phyloP scores from a whole-genome alignment of 2,888 invertebrate genomes.

The Hesperia comma region DNA sequence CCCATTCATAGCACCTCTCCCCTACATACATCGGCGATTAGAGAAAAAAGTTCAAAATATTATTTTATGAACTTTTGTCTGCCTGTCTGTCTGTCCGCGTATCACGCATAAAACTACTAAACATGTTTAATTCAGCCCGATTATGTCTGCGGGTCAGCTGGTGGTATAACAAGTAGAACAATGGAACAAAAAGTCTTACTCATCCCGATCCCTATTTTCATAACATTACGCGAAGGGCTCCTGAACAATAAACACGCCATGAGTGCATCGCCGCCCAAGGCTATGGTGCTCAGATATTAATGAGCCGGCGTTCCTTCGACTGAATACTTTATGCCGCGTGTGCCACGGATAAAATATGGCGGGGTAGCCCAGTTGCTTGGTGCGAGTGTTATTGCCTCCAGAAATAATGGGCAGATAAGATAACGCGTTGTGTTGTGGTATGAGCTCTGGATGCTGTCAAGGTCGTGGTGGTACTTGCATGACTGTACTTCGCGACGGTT shows the following conservation, averaged over 20 bases:
- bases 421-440: not conserved
- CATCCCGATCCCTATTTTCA: not conserved
- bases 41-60: no score
- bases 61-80: no score
- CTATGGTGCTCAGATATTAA: slow-evolving; percentile 52
- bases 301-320: slow-evolving; percentile 51
- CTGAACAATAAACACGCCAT: slow-evolving; percentile 15
- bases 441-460: not conserved
- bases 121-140: no score
- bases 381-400: not conserved
- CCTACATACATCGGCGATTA: no score
- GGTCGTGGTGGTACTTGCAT: no score
- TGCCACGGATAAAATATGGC: slow-evolving; percentile 6
- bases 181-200: not conserved
- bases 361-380: not conserved
- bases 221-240: slow-evolving; percentile 17
- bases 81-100: no score
- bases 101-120: no score
- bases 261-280: slow-evolving; percentile 22
- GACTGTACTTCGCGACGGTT: no score
- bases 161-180: no score
- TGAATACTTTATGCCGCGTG: slow-evolving; percentile 53
- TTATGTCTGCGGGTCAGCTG: no score
- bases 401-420: not conserved
- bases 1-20: no score